Percentiles rank a stretch among this genome's conserved stretches.
Evolutionary conservation across 2,888 invertebrate genomes (phyloP).

Genomic region (Chironomus tentans): DNA sequence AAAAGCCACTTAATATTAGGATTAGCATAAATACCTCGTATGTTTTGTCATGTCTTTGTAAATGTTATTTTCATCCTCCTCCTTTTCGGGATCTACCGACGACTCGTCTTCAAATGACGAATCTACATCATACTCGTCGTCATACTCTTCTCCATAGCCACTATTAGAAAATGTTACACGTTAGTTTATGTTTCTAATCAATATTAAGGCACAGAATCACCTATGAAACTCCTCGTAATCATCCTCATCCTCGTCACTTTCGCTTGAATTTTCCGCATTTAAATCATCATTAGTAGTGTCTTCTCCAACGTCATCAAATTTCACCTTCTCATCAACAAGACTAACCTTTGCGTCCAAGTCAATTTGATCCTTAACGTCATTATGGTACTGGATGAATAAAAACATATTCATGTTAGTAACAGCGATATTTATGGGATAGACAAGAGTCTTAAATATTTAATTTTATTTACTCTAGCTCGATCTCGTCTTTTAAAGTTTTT

Average conservation of each 20-base stretch:
- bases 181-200: too few species aligned
- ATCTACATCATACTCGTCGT: slow-evolving; percentile 27
- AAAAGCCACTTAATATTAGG: too few species aligned
- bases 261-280: not conserved
- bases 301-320: slow-evolving; percentile 18
- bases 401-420: too few species aligned
- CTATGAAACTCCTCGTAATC: not conserved
- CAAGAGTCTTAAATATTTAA: too few species aligned
- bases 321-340: not conserved
- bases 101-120: slow-evolving; percentile 11
- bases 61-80: slow-evolving; percentile 27
- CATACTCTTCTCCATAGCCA: slow-evolving; percentile 18
- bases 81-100: slow-evolving; percentile 25
- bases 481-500: too few species aligned
- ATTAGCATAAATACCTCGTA: not conserved
- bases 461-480: too few species aligned
- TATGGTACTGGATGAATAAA: not conserved
- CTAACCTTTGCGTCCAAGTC: not conserved
- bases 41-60: slow-evolving; percentile 30
- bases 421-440: too few species aligned
- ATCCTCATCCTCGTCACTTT: not conserved
- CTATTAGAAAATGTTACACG: not conserved
- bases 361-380: slow-evolving; percentile 13
- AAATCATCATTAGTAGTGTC: not conserved
- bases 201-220: not conserved